Evolutionary conservation across 2,113 vertebrate species (phyloP).

Genomic region (Gopherus evgoodei): DNA sequence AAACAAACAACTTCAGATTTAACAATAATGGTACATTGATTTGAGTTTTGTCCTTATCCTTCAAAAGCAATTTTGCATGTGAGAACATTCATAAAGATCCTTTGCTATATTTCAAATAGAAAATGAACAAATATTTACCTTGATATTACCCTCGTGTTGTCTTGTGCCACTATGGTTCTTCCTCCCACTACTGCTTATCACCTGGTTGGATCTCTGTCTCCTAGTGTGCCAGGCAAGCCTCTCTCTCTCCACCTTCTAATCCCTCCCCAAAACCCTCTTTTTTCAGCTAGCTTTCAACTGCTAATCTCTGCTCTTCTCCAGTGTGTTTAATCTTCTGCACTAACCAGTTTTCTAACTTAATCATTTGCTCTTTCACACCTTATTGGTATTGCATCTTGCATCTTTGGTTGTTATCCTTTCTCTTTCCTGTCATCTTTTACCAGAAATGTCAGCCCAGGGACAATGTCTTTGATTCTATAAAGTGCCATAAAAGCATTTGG

Average conservation of each 20-base stretch:
- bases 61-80: conserved; percentile 8
- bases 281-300: background rate
- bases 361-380: background rate
- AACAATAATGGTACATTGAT: conserved; percentile 28
- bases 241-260: background rate
- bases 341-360: background rate
- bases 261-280: background rate
- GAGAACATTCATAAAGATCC: background rate
- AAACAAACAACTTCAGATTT: conserved; percentile 37
- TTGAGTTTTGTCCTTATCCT: conserved; percentile 1
- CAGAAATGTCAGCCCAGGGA: background rate
- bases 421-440: fast-evolving
- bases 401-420: background rate
- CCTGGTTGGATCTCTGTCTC: background rate
- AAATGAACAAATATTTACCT: background rate
- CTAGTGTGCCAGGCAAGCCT: background rate
- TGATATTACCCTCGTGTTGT: background rate
- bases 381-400: fast-evolving
- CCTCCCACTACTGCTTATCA: background rate
- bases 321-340: background rate
- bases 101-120: background rate
- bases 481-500: background rate
- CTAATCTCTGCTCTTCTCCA: background rate
- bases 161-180: background rate
- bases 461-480: background rate